Conservation (phyloP, 2,797 vertebrate genomes). For the Esox masquinongy region DNA sequence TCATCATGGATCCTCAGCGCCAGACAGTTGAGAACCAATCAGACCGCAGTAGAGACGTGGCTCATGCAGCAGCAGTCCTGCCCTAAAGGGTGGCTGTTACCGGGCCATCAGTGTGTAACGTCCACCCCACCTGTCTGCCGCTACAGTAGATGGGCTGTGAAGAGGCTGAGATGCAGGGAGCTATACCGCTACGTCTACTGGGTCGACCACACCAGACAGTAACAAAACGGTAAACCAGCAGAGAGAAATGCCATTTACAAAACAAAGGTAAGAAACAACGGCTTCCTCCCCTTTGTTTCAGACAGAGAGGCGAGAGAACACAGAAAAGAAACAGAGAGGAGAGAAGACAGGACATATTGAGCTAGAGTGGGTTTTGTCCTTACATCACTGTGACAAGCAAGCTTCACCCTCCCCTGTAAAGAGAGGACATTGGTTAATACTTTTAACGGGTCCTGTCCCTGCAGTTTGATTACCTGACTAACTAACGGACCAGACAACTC, state of each 20-base stretch:
- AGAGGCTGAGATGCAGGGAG: constrained; percentile 25
- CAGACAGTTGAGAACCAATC: background rate
- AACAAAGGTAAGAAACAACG: constrained; percentile 53
- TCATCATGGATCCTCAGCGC: background rate
- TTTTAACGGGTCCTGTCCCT: constrained; percentile 57
- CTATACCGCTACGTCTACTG: constrained; percentile 19
- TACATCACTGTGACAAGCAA: constrained; percentile 99
- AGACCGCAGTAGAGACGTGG: background rate
- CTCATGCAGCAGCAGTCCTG: constrained; percentile 15
- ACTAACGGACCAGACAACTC: background rate
- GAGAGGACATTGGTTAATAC: constrained; percentile 82
- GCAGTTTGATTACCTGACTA: constrained; percentile 50
- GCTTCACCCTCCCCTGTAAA: constrained; percentile 99
- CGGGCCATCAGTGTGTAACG: background rate
- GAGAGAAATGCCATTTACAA: constrained; percentile 39
- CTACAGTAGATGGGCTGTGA: constrained; percentile 14
- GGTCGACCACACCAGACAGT: constrained; percentile 18
- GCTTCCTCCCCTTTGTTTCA: constrained; percentile 66
- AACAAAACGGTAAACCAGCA: constrained; percentile 28
- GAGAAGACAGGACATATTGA: constrained; percentile 79
- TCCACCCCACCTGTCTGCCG: background rate
- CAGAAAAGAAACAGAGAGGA: constrained; percentile 61
- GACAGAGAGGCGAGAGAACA: constrained; percentile 54
- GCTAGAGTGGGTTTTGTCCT: constrained; percentile 80
- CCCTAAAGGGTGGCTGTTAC: background rate